These are phyloP conservation scores for Andrena camellia DNA, from an alignment of 2,888 invertebrate species.

Conservation along the genomic window DNA sequence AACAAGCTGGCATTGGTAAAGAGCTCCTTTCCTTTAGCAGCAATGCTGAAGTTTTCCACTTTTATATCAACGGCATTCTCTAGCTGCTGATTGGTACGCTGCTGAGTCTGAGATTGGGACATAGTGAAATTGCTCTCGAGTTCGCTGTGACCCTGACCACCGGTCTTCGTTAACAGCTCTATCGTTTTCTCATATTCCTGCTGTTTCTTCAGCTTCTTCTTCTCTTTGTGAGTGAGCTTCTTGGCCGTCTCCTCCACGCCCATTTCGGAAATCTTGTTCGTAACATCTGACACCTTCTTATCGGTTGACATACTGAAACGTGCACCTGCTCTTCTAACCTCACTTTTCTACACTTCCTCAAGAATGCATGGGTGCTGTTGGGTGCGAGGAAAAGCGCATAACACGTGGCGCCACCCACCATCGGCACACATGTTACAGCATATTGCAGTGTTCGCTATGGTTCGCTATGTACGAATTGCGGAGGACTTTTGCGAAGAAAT, in stretches of 20 bases:
- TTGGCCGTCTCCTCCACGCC: slow-evolving; percentile 86
- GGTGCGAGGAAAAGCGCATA: slow-evolving; percentile 18
- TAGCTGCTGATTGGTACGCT: slow-evolving; percentile 84
- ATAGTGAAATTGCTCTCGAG: slow-evolving; percentile 98
- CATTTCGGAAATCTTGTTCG: slow-evolving; percentile 77
- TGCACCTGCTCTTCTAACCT: slow-evolving; percentile 58
- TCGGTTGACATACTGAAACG: slow-evolving; percentile 72
- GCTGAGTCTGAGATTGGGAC: slow-evolving; percentile 90
- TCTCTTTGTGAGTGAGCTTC: slow-evolving; percentile 95
- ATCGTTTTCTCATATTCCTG: slow-evolving; percentile 95
- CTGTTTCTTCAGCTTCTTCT: slow-evolving; percentile 95
- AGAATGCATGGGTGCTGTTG: slow-evolving; percentile 14
- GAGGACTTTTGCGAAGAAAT: too few species aligned
- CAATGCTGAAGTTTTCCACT: slow-evolving; percentile 98
- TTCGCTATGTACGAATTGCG: too few species aligned
- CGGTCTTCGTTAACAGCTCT: slow-evolving; percentile 94
- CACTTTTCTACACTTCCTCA: slow-evolving; percentile 44
- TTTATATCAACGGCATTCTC: slow-evolving; percentile 99
- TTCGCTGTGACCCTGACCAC: slow-evolving; percentile 95
- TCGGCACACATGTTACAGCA: slow-evolving; percentile 44
- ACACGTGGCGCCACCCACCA: slow-evolving; percentile 62
- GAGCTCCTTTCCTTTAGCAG: slow-evolving; percentile 98
- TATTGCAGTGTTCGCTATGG: slow-evolving; percentile 19
- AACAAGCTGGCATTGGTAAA: slow-evolving; percentile 98
- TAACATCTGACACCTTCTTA: slow-evolving; percentile 70